Evolutionary conservation across 2,797 vertebrate genomes (phyloP).

Genomic region (Carapus acus): DNA sequence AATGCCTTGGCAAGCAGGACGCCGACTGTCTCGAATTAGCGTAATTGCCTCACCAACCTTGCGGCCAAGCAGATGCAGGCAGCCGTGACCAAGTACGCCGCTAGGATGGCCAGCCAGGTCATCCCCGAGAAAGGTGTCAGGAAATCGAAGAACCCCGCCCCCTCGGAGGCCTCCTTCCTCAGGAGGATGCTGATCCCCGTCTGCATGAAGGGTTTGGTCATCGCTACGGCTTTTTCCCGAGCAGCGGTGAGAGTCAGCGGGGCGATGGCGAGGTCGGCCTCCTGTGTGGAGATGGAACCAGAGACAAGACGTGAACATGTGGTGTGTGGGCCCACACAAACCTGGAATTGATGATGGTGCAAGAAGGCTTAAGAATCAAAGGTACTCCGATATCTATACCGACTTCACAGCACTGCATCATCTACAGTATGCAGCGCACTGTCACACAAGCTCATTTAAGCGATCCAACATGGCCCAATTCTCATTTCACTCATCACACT

Average conservation of each 20-base stretch:
- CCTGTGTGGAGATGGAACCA: slow-evolving; percentile 67
- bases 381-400: no score
- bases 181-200: slow-evolving; percentile 85
- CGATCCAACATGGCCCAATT: no score
- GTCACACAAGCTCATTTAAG: no score
- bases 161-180: slow-evolving; percentile 74
- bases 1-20: slow-evolving; percentile 1
- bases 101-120: slow-evolving; percentile 80
- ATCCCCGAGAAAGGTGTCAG: slow-evolving; percentile 80
- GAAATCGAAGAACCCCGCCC: slow-evolving; percentile 77
- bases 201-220: slow-evolving; percentile 88
- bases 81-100: slow-evolving; percentile 79
- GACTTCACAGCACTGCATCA: no score
- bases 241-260: slow-evolving; percentile 81
- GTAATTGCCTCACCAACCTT: slow-evolving; percentile 63
- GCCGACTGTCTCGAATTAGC: background rate
- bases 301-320: no score
- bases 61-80: slow-evolving; percentile 78
- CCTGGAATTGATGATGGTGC: no score
- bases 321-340: no score
- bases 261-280: slow-evolving; percentile 83
- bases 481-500: background rate
- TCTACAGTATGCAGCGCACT: no score
- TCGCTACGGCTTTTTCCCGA: slow-evolving; percentile 78
- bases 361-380: no score